phyloP scores from a whole-genome alignment of 2,797 vertebrate genomes.

The Adelosebastes latens region DNA sequence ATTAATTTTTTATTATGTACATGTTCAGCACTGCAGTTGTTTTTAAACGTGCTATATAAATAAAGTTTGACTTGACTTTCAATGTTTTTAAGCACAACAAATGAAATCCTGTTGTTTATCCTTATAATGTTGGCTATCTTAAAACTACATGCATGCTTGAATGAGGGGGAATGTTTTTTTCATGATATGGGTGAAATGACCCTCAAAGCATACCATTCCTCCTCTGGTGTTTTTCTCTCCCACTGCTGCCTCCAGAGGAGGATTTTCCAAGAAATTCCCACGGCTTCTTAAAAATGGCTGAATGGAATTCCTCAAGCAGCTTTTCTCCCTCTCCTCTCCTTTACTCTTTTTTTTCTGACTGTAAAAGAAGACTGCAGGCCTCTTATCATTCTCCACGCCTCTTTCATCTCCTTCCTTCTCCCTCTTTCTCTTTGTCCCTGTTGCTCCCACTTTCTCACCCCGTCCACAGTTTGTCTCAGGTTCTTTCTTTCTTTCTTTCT shows the following conservation, averaged over 20 bases:
- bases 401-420: conserved; percentile 37
- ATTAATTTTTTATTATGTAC: too few species aligned
- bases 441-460: not conserved
- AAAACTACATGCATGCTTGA: not conserved
- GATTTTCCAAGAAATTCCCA: conserved; percentile 50
- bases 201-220: conserved; percentile 1
- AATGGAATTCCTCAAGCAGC: conserved; percentile 65
- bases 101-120: not conserved
- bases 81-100: not conserved
- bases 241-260: not conserved
- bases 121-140: not conserved
- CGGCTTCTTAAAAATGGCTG: conserved; percentile 46
- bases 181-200: not conserved
- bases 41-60: too few species aligned
- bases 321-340: conserved; percentile 30
- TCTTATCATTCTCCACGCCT: conserved; percentile 39
- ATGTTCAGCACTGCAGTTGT: too few species aligned
- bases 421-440: conserved; percentile 9
- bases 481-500: conserved; percentile 7
- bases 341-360: not conserved
- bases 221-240: not conserved
- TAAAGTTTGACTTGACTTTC: too few species aligned
- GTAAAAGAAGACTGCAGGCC: conserved; percentile 30
- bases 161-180: too few species aligned
- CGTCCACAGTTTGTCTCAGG: not conserved